Evolutionary conservation across 1,140 invertebrate genomes (phyloP).

Genomic region (Papilio polytes): DNA sequence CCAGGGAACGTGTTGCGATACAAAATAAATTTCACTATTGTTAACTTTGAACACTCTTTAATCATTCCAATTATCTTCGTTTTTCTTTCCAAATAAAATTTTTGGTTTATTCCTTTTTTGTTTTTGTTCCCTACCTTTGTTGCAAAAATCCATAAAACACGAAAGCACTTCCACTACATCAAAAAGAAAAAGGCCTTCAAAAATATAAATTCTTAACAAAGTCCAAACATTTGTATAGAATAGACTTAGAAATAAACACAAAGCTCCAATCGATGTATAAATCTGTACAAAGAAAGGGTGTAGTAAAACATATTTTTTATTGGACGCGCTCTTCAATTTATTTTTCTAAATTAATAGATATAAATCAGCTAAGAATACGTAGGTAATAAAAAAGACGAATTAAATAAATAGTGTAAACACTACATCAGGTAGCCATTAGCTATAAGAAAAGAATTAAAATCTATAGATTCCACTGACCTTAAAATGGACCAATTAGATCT

Average conservation of each 20-base stretch:
- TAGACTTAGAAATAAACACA: background rate
- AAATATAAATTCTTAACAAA: too few relatives aligned
- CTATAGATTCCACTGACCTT: too few relatives aligned
- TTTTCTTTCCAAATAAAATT: slow-evolving; percentile 2
- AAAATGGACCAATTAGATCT: too few relatives aligned
- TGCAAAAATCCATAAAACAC: background rate
- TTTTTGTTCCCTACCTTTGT: slow-evolving; percentile 10
- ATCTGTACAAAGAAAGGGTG: too few relatives aligned
- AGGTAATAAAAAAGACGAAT: too few relatives aligned
- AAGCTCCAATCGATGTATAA: background rate
- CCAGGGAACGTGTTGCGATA: slow-evolving; percentile 27
- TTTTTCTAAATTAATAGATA: too few relatives aligned
- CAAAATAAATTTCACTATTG: background rate
- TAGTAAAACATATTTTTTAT: too few relatives aligned
- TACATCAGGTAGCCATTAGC: too few relatives aligned
- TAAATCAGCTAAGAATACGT: too few relatives aligned
- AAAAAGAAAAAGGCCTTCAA: background rate
- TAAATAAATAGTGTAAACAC: too few relatives aligned
- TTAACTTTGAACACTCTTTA: background rate
- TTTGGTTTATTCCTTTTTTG: slow-evolving; percentile 6
- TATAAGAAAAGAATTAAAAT: too few relatives aligned
- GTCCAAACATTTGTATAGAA: background rate
- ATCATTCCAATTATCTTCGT: background rate
- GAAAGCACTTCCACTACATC: background rate
- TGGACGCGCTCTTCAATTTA: too few relatives aligned